Base-by-base conservation (phyloP, 2,797 vertebrate genomes). In the Decapterus maruadsi region DNA sequence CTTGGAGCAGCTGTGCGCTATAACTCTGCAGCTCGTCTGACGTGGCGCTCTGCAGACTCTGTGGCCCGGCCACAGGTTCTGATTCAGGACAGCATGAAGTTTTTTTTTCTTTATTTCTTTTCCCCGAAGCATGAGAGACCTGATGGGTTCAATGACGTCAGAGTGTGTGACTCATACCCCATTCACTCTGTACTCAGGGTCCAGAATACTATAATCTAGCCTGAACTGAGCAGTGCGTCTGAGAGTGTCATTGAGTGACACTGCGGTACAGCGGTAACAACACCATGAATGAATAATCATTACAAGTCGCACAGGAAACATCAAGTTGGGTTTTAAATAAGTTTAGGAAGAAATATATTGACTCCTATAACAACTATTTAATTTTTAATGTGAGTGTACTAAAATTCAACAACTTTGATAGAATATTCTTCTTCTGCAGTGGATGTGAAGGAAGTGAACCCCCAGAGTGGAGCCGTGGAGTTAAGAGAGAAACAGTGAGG, bases 371-470 rank as follows among this genome's bases (percentile, higher is more conserved):
- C 22, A 80, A 56, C n/a, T 53, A 5, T 12, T 82, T 29, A 34
- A 83, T 80, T 78, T 84, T 78, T 78, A 36, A 84, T 79, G 36
- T 31, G 16, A 58, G 59, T 87, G 81, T 79, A 61, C 65, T 68
- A 61, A 81, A 87, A 81, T 64, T 34, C 62, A 66, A 34, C 34
- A 82, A 68, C 72, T 87, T 85, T 87, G 79, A 88, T 91, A 34
- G 54, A 89, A 87, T 82, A 89, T 90, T 87, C 77, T 42, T 29
- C 67, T 88, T 34, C 31, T 77, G 59, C 36, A 78, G 60, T 68
- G 38, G 64, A 72, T 77, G 40, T 58, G 61, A 79, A 62, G 63
- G 61, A 79, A 62, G 63, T 72, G n/a, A 71, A 63, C 58, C 81
- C 71, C 14, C 26, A 4, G 78, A 81, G 84, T 55, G 19, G 63